Evolutionary conservation across 1,140 invertebrate genomes (phyloP), one percentile per base, ranked within the genome.

Genomic region (Lordiphosa stackelbergi): DNA sequence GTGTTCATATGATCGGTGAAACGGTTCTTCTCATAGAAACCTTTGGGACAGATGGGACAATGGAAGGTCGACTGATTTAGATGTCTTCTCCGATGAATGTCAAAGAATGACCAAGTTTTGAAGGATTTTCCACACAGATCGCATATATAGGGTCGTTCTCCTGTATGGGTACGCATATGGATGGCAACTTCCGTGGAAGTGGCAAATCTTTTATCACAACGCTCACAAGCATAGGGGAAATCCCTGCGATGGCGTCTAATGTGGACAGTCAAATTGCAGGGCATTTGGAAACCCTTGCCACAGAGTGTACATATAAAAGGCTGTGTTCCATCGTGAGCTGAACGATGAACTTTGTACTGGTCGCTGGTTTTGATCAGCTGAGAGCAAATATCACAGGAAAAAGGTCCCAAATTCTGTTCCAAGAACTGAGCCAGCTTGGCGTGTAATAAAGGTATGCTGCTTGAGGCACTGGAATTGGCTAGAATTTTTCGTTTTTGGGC

Each of bases 1-100:
- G 66, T 66, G 62, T 86, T 86, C 85, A 86, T 86, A 52, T 86
- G 85, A 28, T 86, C 85, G 5, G 85, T 86, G 31, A 81, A 86
- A 31, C 84, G 78, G 35, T 86, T 86, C 49, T 85, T 85, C 49
- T 86, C 85, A 47, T 86, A 86, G 64, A 86, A 86, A 0, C 74
- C 74, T 40, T 86, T 86, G 6, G 78, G 75, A 42, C 85, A 86
- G 24, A 86, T 85, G 31, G 84, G 69, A 43, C 85, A 86, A 53
- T 71, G 74, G 49, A 86, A 86, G 28, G 81, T 84, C 1, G 84
- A 85, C 61, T 86, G 85, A 24, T 86, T 86, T n/a, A 86, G 74
- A 40, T 86, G 85, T n/a, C 66, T 66, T 5, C 84, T 79, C 1
- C 75, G 69, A 51, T 86, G 85, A 7, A 86, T 85, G 22, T 86